Conservation (phyloP, 2,797 vertebrate genomes). For the Mycteria americana region DNA sequence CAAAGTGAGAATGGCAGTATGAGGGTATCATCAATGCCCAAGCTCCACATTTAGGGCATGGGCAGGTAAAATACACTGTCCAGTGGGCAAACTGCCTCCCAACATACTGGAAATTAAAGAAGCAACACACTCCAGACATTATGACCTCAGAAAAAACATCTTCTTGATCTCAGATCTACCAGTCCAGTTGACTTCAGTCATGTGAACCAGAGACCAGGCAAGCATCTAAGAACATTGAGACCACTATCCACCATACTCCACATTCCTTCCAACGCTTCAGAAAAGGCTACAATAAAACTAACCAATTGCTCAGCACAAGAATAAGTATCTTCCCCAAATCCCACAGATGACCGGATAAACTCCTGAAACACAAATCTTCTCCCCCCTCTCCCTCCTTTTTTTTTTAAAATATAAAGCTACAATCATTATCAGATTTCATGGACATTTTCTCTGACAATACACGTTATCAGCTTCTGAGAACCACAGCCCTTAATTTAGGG, state of each 20-base stretch:
- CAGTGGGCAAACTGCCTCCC: neutral
- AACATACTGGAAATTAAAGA: neutral
- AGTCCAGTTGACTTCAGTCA: neutral
- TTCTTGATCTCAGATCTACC: neutral
- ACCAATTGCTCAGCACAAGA: neutral
- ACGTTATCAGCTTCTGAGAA: neutral
- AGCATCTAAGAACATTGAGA: neutral
- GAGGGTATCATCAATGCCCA: neutral
- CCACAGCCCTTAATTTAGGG: neutral
- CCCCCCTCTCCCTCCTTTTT: rapidly evolving
- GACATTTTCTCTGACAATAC: neutral
- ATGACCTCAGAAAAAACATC: neutral
- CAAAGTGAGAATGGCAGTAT: neutral
- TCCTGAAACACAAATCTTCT: neutral
- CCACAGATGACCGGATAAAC: neutral
- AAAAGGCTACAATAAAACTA: neutral
- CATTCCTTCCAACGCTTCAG: neutral
- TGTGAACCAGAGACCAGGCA: neutral
- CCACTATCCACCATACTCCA: neutral
- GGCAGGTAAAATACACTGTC: neutral
- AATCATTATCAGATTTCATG: neutral
- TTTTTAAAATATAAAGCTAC: neutral
- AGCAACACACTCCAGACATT: neutral
- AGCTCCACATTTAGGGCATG: neutral
- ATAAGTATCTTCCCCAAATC: neutral